These are phyloP conservation scores for Epinotia nisella DNA, from an alignment of 2,888 invertebrate genomes.

Conservation along the genomic window DNA sequence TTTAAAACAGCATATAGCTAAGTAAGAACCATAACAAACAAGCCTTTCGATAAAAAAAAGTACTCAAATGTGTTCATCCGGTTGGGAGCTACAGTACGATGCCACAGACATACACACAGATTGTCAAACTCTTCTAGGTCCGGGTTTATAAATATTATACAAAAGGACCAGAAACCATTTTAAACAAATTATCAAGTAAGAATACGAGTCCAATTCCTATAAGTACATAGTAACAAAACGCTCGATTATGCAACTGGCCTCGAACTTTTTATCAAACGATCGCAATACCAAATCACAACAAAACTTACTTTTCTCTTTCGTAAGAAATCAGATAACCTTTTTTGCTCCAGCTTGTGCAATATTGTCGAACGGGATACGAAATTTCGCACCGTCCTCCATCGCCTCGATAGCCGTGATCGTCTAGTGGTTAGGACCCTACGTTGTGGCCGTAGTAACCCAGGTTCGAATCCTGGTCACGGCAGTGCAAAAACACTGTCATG, in stretches of 20 bases:
- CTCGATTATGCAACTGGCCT: not conserved
- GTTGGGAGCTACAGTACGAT: too few relatives aligned
- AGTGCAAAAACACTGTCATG: conserved; percentile 74
- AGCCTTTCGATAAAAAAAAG: too few relatives aligned
- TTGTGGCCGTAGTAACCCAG: conserved; percentile 86
- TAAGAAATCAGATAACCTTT: not conserved
- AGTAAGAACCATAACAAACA: too few relatives aligned
- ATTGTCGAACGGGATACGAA: conserved; percentile 25
- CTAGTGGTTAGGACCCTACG: conserved; percentile 82
- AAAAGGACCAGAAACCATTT: too few relatives aligned
- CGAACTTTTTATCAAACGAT: not conserved
- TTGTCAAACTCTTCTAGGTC: too few relatives aligned
- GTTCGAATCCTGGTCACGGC: conserved; percentile 88
- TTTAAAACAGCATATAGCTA: too few relatives aligned
- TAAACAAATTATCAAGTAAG: too few relatives aligned
- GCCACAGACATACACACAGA: too few relatives aligned
- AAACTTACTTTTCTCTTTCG: not conserved
- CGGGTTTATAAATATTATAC: too few relatives aligned
- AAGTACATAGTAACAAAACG: too few relatives aligned
- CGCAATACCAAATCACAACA: not conserved
- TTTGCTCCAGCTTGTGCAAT: not conserved
- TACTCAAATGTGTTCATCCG: too few relatives aligned
- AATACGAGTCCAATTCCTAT: too few relatives aligned
- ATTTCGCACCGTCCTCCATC: conserved; percentile 45
- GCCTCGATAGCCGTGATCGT: conserved; percentile 58